phyloP scores from a whole-genome alignment of 2,888 invertebrate genomes.

The Phengaris alcon region DNA sequence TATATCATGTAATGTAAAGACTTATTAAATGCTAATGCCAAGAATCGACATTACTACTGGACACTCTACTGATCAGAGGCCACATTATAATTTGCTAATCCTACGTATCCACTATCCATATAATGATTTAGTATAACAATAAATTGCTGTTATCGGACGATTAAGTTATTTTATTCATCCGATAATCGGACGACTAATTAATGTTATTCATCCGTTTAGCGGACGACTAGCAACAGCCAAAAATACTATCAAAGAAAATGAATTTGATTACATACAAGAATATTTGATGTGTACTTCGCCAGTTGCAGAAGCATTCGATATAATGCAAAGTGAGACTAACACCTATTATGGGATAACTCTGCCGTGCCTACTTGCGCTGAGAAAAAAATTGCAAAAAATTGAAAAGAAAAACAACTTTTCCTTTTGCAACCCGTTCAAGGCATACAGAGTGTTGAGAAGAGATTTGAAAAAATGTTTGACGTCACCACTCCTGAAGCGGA shows the following conservation, averaged over 20 bases:
- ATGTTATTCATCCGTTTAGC: no score
- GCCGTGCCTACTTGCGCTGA: conserved; percentile 22
- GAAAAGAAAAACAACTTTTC: conserved; percentile 29
- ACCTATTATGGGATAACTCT: conserved; percentile 29
- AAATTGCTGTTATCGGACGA: no score
- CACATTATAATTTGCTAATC: no score
- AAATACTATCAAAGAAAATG: conserved; percentile 28
- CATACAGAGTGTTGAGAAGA: conserved; percentile 30
- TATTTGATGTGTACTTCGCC: conserved; percentile 26
- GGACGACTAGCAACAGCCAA: no score
- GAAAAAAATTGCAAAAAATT: conserved; percentile 32
- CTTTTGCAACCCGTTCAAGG: conserved; percentile 31
- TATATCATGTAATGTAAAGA: no score
- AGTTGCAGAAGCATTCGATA: conserved; percentile 29
- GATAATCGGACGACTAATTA: no score
- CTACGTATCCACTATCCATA: no score
- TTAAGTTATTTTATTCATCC: no score
- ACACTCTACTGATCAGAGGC: no score
- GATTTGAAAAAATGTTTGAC: conserved; percentile 29
- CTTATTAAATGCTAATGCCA: no score
- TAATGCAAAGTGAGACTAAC: conserved; percentile 29
- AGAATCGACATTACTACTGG: no score
- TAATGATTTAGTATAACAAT: no score
- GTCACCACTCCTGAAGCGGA: not conserved
- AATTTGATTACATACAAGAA: conserved; percentile 30